Evolutionary conservation across 2,797 vertebrate genomes (phyloP).

Genomic region (Simalia tracyae): DNA sequence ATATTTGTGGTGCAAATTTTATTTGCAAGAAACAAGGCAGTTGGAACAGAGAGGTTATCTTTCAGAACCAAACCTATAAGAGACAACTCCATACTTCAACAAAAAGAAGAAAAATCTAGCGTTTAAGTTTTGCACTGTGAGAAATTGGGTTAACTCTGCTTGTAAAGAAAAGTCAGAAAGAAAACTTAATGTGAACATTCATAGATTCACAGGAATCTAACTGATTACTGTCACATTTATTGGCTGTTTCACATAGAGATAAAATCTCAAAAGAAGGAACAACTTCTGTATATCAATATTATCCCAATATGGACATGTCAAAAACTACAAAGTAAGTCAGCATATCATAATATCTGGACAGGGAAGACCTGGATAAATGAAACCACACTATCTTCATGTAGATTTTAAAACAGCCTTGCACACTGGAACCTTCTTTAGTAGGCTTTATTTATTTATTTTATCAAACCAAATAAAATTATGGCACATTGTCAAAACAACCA

Average conservation of each 20-base stretch:
- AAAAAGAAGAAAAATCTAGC: background rate
- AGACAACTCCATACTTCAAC: background rate
- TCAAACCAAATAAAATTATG: slow-evolving; percentile 33
- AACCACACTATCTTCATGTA: slow-evolving; percentile 22
- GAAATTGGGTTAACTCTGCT: background rate
- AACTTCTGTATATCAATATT: slow-evolving; percentile 12
- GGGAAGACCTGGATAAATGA: slow-evolving; percentile 34
- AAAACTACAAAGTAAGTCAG: slow-evolving; percentile 32
- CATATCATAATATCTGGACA: slow-evolving; percentile 26
- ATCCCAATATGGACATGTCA: slow-evolving; percentile 14
- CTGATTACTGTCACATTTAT: slow-evolving; percentile 33
- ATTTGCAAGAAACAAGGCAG: slow-evolving; percentile 2
- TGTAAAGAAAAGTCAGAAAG: background rate
- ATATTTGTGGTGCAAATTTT: background rate
- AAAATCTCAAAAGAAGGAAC: slow-evolving; percentile 13
- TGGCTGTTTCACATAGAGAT: background rate
- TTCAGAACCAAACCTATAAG: background rate
- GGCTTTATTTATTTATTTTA: slow-evolving; percentile 26
- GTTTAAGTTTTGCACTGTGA: background rate
- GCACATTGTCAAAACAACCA: slow-evolving; percentile 35
- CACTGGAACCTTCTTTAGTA: background rate
- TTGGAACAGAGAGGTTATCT: slow-evolving; percentile 9
- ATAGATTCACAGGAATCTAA: background rate
- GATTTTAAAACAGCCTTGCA: slow-evolving; percentile 25
- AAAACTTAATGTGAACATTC: background rate